Evolutionary conservation across 2,113 vertebrate genomes (phyloP).

Genomic region (Microtus pennsylvanicus): DNA sequence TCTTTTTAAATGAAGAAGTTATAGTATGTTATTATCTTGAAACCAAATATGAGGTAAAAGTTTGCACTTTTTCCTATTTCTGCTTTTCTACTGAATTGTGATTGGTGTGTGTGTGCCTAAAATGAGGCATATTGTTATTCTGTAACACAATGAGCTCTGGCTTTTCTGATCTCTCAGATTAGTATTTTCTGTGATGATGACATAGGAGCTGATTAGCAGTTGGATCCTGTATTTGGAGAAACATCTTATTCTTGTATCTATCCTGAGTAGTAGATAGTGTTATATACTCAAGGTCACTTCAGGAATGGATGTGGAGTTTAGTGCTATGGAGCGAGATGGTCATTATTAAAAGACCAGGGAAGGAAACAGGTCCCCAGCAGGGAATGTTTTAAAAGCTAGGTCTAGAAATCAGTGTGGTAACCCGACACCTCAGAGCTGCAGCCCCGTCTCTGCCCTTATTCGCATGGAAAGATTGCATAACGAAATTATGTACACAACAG

Average conservation of each 20-base stretch:
- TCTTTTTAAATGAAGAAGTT: background rate
- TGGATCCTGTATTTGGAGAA: background rate
- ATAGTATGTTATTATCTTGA: background rate
- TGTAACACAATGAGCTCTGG: background rate
- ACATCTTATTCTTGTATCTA: background rate
- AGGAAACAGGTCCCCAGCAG: background rate
- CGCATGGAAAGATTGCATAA: background rate
- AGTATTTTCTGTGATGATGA: background rate
- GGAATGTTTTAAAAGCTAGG: background rate
- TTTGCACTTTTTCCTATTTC: conserved; percentile 19
- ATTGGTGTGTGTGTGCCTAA: conserved; percentile 12
- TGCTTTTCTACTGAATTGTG: background rate
- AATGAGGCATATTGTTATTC: background rate
- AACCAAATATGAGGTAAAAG: background rate
- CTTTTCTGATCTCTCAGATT: background rate
- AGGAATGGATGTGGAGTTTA: background rate
- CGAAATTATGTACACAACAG: background rate
- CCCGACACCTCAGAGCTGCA: background rate
- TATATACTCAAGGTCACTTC: background rate
- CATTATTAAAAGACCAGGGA: background rate
- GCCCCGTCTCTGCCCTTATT: background rate
- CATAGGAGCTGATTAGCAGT: background rate
- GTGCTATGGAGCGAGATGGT: background rate
- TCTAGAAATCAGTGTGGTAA: background rate
- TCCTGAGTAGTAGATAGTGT: background rate